phyloP scores from a whole-genome alignment of 2,797 vertebrate genomes.

The Rhinoraja longicauda region DNA sequence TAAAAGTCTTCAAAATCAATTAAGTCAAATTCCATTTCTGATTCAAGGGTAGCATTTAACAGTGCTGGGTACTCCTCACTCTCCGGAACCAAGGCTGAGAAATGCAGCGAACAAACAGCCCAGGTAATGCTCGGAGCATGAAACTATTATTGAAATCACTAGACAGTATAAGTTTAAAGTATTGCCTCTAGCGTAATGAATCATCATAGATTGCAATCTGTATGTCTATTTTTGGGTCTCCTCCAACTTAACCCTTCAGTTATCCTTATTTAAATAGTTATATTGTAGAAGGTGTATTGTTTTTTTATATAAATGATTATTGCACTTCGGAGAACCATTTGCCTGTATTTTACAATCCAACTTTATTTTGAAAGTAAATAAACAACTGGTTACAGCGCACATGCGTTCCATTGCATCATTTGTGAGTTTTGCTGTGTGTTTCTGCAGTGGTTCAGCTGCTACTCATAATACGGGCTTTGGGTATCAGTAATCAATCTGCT shows the following conservation, averaged over 20 bases:
- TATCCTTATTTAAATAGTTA: neutral
- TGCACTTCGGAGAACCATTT: neutral
- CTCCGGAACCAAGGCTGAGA: no score
- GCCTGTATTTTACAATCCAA: neutral
- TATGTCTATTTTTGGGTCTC: neutral
- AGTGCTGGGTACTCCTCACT: no score
- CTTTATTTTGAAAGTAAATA: neutral
- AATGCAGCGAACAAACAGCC: no score
- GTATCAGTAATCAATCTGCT: constrained; percentile 19
- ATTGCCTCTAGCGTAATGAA: neutral
- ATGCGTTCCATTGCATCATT: neutral
- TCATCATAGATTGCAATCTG: neutral
- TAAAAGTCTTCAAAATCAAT: neutral
- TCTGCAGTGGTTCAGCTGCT: constrained; percentile 9
- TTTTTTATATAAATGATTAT: no score
- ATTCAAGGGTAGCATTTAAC: neutral
- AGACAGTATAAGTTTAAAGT: neutral
- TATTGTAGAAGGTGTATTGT: no score
- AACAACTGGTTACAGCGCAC: neutral
- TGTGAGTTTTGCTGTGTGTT: neutral
- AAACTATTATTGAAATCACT: no score
- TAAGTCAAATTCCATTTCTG: neutral
- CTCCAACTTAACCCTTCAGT: neutral
- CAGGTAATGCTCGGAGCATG: no score
- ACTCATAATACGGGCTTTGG: constrained; percentile 28